Conservation (phyloP, 2,888 invertebrate genomes). For the Chamaedrilus cognettii region DNA sequence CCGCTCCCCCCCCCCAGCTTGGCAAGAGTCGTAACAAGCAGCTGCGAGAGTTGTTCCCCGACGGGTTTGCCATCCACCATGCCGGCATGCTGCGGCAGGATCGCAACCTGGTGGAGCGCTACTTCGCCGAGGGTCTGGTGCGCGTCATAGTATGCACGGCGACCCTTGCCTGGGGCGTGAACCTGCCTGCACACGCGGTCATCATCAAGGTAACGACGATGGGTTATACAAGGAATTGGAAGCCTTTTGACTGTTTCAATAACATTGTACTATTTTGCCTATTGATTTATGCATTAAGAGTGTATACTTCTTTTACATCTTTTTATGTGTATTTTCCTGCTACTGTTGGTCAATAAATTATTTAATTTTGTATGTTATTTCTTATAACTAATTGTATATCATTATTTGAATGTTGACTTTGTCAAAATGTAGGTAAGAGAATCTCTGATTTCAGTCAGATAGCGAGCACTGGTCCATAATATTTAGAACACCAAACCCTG, state of each 20-base stretch:
- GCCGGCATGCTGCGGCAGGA: conserved; percentile 92
- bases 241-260: too few relatives aligned
- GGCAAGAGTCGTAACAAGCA: conserved; percentile 69
- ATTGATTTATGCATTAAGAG: neutral
- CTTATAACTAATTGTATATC: too few relatives aligned
- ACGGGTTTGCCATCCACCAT: conserved; percentile 93
- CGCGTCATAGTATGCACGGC: conserved; percentile 93
- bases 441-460: too few relatives aligned
- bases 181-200: conserved; percentile 97
- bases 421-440: too few relatives aligned
- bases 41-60: conserved; percentile 79
- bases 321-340: too few relatives aligned
- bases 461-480: too few relatives aligned
- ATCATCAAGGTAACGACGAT: conserved; percentile 90
- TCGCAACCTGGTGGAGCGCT: conserved; percentile 76
- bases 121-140: conserved; percentile 84
- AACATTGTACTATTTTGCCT: too few relatives aligned
- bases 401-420: too few relatives aligned
- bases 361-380: too few relatives aligned
- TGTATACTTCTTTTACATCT: neutral
- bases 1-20: too few relatives aligned
- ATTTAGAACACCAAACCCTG: too few relatives aligned
- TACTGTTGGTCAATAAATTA: too few relatives aligned
- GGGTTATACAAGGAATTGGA: conserved; percentile 33
- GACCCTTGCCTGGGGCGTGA: conserved; percentile 99